Conservation (phyloP, 2,797 vertebrate genomes). For the Chromobotia macracanthus region DNA sequence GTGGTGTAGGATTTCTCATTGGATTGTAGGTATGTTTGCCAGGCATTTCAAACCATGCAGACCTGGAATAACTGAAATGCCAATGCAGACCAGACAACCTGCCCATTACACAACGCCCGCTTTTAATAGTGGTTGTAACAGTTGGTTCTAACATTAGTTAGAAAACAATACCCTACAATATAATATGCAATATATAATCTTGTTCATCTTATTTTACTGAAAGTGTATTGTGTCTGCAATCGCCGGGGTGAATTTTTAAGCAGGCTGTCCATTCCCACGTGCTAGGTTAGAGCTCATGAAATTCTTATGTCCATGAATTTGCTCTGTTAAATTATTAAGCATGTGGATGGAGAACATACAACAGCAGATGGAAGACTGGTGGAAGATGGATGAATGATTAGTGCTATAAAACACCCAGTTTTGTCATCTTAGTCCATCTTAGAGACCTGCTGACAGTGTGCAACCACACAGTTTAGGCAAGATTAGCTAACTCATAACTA, state of each 20-base stretch:
- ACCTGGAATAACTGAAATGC: constrained; percentile 15
- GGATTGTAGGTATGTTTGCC: constrained; percentile 36
- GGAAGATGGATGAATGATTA: too few relatives aligned
- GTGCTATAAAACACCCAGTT: constrained; percentile 44
- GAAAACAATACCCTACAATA: neutral
- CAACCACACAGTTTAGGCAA: neutral
- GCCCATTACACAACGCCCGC: neutral
- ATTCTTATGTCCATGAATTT: constrained; percentile 76
- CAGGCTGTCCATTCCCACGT: constrained; percentile 24
- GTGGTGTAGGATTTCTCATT: constrained; percentile 44
- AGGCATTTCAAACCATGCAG: constrained; percentile 26
- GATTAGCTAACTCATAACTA: neutral
- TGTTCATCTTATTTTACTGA: neutral
- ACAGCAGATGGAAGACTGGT: constrained; percentile 64
- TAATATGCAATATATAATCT: neutral
- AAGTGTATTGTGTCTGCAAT: constrained; percentile 14
- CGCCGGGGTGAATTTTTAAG: neutral
- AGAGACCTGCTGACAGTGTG: neutral
- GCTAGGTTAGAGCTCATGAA: constrained; percentile 63
- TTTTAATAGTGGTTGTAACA: neutral
- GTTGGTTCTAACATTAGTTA: neutral
- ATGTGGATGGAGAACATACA: constrained; percentile 68
- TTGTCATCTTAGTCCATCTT: constrained; percentile 21
- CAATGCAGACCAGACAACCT: neutral
- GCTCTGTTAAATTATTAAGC: constrained; percentile 78